Evolutionary conservation across 2,113 vertebrate species (phyloP).

Genomic region (Gulo gulo): DNA sequence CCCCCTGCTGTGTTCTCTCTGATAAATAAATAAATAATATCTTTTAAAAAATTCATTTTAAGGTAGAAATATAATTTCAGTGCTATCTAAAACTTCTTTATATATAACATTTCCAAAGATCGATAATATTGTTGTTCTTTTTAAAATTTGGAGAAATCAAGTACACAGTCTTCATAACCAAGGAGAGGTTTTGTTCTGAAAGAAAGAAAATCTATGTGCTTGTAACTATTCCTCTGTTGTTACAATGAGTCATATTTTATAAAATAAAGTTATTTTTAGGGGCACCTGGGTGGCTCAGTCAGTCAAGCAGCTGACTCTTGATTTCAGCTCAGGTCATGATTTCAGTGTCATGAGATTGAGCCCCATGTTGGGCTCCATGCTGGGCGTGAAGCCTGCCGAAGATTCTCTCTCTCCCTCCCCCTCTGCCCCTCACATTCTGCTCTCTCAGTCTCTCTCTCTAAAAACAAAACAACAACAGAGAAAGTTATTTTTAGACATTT

Average conservation of each 20-base stretch:
- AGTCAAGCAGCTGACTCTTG: not conserved
- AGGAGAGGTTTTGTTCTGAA: not conserved
- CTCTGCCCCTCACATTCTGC: not conserved
- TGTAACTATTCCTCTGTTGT: not conserved
- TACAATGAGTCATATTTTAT: constrained; percentile 36
- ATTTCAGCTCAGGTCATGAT: not conserved
- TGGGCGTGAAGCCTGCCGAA: not conserved
- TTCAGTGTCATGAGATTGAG: not conserved
- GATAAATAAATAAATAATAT: too few species aligned
- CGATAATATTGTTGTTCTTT: constrained; percentile 20
- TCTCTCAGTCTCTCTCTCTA: not conserved
- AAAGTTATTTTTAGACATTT: constrained; percentile 33
- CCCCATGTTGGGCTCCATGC: not conserved
- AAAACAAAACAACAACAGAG: not conserved
- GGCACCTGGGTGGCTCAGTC: not conserved
- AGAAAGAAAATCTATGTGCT: not conserved
- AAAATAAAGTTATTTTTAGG: constrained; percentile 32
- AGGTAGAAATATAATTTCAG: constrained; percentile 62
- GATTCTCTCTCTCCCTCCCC: not conserved
- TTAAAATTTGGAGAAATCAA: constrained; percentile 37
- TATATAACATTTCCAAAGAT: constrained; percentile 45
- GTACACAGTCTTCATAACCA: not conserved
- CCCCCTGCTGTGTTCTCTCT: too few species aligned
- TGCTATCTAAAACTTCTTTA: constrained; percentile 43
- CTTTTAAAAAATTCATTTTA: constrained; percentile 33